Evolutionary conservation across 2,888 invertebrate species (phyloP).

Genomic region (Zygaena filipendulae): DNA sequence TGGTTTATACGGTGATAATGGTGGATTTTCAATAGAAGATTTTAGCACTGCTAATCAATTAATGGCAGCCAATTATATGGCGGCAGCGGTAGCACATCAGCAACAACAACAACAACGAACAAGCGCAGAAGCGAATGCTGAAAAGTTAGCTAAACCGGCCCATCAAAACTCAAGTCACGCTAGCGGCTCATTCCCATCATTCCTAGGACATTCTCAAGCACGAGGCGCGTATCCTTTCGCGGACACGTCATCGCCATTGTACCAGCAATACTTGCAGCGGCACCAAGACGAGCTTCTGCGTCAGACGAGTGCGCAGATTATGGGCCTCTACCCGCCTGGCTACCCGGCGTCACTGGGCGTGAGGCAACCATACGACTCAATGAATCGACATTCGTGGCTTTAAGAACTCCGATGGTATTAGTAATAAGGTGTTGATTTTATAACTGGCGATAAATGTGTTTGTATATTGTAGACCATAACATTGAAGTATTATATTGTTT

Average conservation of each 20-base stretch:
- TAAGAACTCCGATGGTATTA: too few species aligned
- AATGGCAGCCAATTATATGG: constrained; percentile 63
- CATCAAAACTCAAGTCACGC: constrained; percentile 52
- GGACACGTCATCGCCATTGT: constrained; percentile 73
- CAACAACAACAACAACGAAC: constrained; percentile 40
- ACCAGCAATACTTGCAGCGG: constrained; percentile 77
- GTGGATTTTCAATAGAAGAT: constrained; percentile 75
- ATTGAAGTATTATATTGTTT: too few species aligned
- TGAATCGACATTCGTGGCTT: constrained; percentile 77
- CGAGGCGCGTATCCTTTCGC: constrained; percentile 72
- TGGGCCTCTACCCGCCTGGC: constrained; percentile 74
- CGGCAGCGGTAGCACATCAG: constrained; percentile 54
- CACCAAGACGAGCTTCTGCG: constrained; percentile 70
- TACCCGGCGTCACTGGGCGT: constrained; percentile 73
- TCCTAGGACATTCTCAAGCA: constrained; percentile 69
- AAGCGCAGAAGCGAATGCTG: constrained; percentile 35
- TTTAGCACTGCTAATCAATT: constrained; percentile 73
- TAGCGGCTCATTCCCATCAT: constrained; percentile 66
- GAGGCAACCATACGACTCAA: constrained; percentile 77
- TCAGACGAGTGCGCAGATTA: constrained; percentile 71
- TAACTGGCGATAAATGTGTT: too few species aligned
- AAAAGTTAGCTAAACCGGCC: constrained; percentile 54
- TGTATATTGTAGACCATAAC: too few species aligned
- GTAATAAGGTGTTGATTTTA: neutral
- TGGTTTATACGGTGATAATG: constrained; percentile 72